These are phyloP conservation scores for Chaetops frenatus DNA, from an alignment of 2,113 vertebrate genomes.

Conservation along the genomic window DNA sequence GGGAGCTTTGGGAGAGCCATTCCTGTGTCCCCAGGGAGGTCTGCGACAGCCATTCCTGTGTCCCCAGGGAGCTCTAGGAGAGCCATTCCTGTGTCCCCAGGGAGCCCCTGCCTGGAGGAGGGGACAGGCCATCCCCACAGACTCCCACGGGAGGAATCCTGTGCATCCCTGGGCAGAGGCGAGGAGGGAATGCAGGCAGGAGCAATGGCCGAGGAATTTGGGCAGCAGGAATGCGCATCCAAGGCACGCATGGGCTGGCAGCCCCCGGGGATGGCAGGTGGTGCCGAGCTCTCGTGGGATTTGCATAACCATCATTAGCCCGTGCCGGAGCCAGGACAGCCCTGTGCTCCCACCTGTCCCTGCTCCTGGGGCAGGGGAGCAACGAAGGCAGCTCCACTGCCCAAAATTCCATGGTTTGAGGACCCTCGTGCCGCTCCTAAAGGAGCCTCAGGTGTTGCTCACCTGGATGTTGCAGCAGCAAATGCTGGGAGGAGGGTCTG, in stretches of 20 bases:
- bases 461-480: not conserved
- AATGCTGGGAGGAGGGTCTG: not conserved
- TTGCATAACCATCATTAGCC: not conserved
- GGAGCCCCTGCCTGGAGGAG: not conserved
- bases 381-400: not conserved
- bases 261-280: slow-evolving; percentile 33
- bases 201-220: not conserved
- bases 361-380: not conserved
- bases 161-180: fast-evolving
- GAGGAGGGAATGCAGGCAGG: not conserved
- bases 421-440: fast-evolving
- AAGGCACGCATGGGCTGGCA: slow-evolving; percentile 28
- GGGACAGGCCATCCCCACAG: not conserved
- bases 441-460: not conserved
- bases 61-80: not conserved
- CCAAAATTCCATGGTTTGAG: not conserved
- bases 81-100: not conserved
- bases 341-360: not conserved
- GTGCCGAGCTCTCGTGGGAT: not conserved
- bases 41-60: fast-evolving
- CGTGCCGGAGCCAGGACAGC: not conserved
- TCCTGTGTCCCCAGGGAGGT: fast-evolving
- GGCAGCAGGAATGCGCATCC: slow-evolving; percentile 34
- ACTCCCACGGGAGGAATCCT: not conserved
- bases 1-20: not conserved